These are phyloP conservation scores for Nemopilema nomurai DNA, from an alignment of 30 jellyfish, hydroid and myxozoan species.

Conservation along the genomic window DNA sequence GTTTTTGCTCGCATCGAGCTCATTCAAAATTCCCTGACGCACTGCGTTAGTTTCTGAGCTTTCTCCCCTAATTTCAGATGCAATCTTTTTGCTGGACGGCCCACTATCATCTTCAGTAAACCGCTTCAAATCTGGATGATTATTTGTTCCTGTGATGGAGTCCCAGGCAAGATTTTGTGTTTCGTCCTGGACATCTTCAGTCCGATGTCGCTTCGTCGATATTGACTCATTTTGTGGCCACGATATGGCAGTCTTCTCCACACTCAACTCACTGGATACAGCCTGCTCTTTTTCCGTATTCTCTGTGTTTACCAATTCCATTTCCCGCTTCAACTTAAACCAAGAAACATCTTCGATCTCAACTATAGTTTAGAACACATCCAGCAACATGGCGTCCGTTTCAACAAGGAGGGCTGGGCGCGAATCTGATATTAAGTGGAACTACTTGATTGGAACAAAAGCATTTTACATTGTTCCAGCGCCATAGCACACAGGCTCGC, in stretches of 20 bases:
- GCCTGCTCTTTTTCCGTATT: neutral
- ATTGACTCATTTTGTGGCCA: neutral
- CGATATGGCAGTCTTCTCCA: neutral
- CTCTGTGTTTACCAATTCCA: constrained; percentile 7
- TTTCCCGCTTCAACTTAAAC: constrained; percentile 51
- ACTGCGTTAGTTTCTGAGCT: neutral
- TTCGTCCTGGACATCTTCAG: neutral
- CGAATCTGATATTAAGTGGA: neutral
- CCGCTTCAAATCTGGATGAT: neutral
- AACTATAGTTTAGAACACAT: constrained; percentile 34
- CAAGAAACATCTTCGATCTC: constrained; percentile 61
- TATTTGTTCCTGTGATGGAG: neutral
- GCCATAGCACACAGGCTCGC: too few species aligned
- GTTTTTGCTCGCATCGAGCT: neutral
- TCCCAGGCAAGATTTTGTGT: neutral
- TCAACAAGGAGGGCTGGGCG: neutral
- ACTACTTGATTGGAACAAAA: neutral
- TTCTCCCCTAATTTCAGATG: neutral
- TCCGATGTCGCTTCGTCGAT: neutral
- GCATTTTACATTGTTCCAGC: neutral
- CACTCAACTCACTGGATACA: neutral
- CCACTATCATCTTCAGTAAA: neutral
- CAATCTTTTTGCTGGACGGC: neutral
- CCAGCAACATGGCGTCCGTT: constrained; percentile 33
- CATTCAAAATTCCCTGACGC: neutral